Conservation (phyloP, 2,113 vertebrate genomes). For the Carettochelys insculpta region DNA sequence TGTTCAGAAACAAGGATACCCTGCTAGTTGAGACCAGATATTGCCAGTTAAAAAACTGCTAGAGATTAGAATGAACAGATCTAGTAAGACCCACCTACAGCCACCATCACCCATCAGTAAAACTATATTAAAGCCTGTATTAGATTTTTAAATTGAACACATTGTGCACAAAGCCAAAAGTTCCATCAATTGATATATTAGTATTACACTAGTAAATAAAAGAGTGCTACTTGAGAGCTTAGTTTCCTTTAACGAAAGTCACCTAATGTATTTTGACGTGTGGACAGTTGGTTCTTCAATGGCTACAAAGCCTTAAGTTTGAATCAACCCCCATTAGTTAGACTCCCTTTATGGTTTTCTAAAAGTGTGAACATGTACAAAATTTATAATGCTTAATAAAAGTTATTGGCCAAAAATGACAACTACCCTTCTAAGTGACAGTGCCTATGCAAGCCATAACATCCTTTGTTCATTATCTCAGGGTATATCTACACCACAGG, state of each 20-base stretch:
- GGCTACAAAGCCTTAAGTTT: not conserved
- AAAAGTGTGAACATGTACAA: not conserved
- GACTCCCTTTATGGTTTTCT: not conserved
- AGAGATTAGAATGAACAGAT: no score
- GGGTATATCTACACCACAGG: no score
- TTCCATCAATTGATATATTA: not conserved
- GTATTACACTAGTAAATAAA: not conserved
- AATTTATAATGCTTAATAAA: no score
- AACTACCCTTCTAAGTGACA: no score
- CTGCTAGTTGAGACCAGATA: no score
- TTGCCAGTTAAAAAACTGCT: no score
- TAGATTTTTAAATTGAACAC: not conserved
- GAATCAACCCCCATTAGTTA: not conserved
- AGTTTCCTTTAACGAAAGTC: not conserved
- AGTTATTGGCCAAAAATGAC: no score
- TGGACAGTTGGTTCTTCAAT: not conserved
- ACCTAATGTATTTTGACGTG: not conserved
- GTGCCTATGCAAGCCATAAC: no score
- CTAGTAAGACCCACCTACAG: not conserved
- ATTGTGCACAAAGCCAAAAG: not conserved
- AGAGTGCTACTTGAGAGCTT: not conserved
- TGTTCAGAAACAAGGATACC: not conserved
- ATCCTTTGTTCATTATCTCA: no score
- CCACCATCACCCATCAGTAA: not conserved
- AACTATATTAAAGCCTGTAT: not conserved